Evolutionary conservation across 2,888 invertebrate genomes (phyloP), one percentile per base, ranked within the genome.

Genomic region (Alcis repandata): DNA sequence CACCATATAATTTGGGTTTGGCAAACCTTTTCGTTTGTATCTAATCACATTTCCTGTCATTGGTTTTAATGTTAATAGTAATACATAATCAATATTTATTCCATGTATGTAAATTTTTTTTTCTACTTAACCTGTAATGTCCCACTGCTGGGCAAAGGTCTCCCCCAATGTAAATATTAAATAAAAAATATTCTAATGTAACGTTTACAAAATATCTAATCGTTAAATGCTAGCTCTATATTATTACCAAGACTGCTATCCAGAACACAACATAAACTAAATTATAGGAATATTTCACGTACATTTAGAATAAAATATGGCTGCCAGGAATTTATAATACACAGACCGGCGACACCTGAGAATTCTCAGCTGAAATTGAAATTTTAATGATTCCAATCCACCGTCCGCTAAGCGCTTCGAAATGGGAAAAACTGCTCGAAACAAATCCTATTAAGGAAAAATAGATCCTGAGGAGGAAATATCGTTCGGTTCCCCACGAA

Each of bases 361-460:
- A 74, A 77, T 72, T 76, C 72, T 56, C 66, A 70, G 68, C 66
- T 61, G 67, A 74, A 85, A 85, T 84, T 81, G 76, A 76, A 83
- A 82, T 86, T 86, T 86, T 82, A 85, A 88, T 85, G 75, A 82
- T 79, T 83, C 79, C 79, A 84, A 83, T 82, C 84, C 80, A 75
- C 75, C 75, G 73, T 67, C 73, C 74, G 74, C 77, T 75, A 77
- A 79, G 77, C 76, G 73, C 71, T 72, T 71, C 73, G 74, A 69
- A 64, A 76, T 77, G 76, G 77, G 83, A 81, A 84, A 83, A 86
- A 84, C 78, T 77, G 73, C 76, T 81, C 82, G 79, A 85, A 89
- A 88, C 85, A 86, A 89, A 90, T 90, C 84, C 82, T 85, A 89
- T 90, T 89, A 90, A 84, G 83, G 91, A 88, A 92, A 91, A 90